Base-by-base conservation (phyloP, 2,888 invertebrate genomes). In the Trissoscelio sp. region DNA sequence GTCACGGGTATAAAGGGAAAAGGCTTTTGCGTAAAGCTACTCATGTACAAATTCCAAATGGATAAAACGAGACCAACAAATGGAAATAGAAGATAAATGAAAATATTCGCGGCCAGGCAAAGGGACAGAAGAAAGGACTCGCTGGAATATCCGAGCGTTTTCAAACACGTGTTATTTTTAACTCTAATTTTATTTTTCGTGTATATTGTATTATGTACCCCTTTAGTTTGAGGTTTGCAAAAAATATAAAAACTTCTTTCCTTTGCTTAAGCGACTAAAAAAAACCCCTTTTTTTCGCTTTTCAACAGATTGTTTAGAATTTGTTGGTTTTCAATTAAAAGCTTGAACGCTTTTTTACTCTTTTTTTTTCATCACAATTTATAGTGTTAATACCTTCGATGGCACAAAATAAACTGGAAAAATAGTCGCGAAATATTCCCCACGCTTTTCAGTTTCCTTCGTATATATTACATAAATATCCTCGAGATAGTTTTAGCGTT, bases 61-160 rank as follows among this genome's bases (percentile, higher is more conserved):
- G 62, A 64, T 73, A 62, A 72, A 60, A 60, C 16, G 51, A 24
- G 37, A 62, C 39, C 51, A 72, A 60, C 53, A 53, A 51, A 62
- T 72, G 72, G 46, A 73, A 73, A 73, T 73, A 55, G 53, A 64
- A 73, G 46, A 64, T 64, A 73, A 73, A 73, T 64, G 44, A 55
- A 62, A 73, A 72, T 72, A 58, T 57, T 58, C 11, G 53, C 51
- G 24, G 20, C 37, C 12, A 2, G 60, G 58, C 34, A 18, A 48
- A 42, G 14, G 37, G 16, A 22, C 7, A 16, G 20, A 39, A 60
- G 34, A 39, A 58, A 24, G 20, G 14, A 14, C 12, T 46, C 22
- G 46, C n/a, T 57, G 34, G 53, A 70, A 70, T 34, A 55, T 2
- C 28, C 4, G 22, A 34, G 37, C 9, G 20, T 34, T 46, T 66